These are phyloP conservation scores for Eurypyga helias DNA, from an alignment of 2,113 vertebrate genomes.

Conservation along the genomic window DNA sequence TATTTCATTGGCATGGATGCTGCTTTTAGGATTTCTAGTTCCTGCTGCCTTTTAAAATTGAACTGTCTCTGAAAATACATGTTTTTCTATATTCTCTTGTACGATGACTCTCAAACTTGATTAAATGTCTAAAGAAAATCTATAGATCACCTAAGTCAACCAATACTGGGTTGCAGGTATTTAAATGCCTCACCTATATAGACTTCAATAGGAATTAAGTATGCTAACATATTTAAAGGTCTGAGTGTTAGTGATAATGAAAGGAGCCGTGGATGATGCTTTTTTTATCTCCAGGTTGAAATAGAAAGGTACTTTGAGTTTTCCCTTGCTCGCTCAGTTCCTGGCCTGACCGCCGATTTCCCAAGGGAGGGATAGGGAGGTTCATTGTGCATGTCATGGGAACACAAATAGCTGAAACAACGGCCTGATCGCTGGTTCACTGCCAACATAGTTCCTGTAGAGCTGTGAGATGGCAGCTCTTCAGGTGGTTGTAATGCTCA, in stretches of 20 bases:
- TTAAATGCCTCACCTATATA: not conserved
- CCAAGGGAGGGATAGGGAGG: not conserved
- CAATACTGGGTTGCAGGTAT: not conserved
- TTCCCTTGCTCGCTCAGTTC: not conserved
- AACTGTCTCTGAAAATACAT: not conserved
- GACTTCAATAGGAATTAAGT: not conserved
- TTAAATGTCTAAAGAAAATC: not conserved
- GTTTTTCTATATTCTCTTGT: not conserved
- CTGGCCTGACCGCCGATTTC: not conserved
- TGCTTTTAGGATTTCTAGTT: not conserved
- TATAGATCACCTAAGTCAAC: not conserved
- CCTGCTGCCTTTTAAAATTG: not conserved
- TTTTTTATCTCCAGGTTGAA: not conserved
- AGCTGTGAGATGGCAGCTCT: too few species aligned
- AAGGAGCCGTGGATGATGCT: not conserved
- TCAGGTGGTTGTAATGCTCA: not conserved
- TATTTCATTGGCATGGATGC: not conserved
- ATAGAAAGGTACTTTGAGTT: not conserved
- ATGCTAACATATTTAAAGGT: not conserved
- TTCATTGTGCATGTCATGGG: accelerated
- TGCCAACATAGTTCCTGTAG: not conserved
- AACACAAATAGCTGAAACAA: not conserved
- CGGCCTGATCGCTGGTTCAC: accelerated
- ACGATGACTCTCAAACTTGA: not conserved
- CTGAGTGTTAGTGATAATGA: not conserved